Conservation (phyloP, 2,888 invertebrate genomes). For the Drosophila antonietae region DNA sequence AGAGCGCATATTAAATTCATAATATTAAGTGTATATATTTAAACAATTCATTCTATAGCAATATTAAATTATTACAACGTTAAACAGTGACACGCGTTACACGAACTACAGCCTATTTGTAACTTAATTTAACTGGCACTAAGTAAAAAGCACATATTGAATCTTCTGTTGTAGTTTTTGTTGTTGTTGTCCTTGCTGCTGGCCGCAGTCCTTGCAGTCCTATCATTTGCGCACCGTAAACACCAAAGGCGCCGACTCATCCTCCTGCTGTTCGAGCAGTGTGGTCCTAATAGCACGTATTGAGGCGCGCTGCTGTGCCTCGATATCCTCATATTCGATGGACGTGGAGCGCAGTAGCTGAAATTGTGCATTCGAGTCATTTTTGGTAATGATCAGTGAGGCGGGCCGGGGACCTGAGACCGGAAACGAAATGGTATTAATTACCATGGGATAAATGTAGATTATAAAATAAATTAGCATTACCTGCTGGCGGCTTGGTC, state of each 20-base stretch:
- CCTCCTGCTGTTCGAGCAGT: slow-evolving; percentile 81
- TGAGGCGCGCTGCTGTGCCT: slow-evolving; percentile 77
- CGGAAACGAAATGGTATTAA: neutral
- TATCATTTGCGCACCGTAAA: slow-evolving; percentile 82
- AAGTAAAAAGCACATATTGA: slow-evolving; percentile 61
- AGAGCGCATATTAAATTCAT: slow-evolving; percentile 58
- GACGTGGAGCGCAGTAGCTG: slow-evolving; percentile 84
- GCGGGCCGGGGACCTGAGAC: slow-evolving; percentile 83
- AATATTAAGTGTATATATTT: slow-evolving; percentile 45
- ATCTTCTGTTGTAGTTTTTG: slow-evolving; percentile 34
- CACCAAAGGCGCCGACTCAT: slow-evolving; percentile 83
- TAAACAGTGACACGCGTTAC: slow-evolving; percentile 45
- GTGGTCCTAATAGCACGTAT: slow-evolving; percentile 60
- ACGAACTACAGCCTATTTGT: slow-evolving; percentile 52
- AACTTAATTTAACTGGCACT: slow-evolving; percentile 63
- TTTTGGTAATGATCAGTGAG: slow-evolving; percentile 83
- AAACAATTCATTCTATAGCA: slow-evolving; percentile 45
- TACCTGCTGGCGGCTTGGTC: slow-evolving; percentile 80
- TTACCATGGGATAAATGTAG: no score
- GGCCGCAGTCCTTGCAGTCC: slow-evolving; percentile 21
- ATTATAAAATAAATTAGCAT: neutral
- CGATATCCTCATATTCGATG: slow-evolving; percentile 84
- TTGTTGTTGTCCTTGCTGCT: slow-evolving; percentile 19
- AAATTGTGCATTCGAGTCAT: slow-evolving; percentile 81
- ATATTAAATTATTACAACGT: slow-evolving; percentile 37